phyloP scores from a whole-genome alignment of 2,888 invertebrate genomes.

The Calameuta idolon region DNA sequence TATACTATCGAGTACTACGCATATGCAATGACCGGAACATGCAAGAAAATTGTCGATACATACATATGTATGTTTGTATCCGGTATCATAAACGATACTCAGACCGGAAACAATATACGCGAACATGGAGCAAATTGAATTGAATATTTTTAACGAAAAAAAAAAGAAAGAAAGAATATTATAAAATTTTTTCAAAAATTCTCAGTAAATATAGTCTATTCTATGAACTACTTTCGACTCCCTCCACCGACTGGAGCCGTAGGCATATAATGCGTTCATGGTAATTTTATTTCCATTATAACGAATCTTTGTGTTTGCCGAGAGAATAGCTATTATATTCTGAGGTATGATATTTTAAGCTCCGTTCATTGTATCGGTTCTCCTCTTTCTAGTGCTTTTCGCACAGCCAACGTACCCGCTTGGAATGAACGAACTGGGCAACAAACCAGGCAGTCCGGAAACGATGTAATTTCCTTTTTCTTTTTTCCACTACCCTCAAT shows the following conservation, averaged over 20 bases:
- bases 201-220: neutral
- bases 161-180: neutral
- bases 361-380: neutral
- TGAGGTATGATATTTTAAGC: constrained; percentile 6
- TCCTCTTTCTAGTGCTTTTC: neutral
- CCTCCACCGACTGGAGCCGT: neutral
- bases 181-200: neutral
- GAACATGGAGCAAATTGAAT: too few species aligned
- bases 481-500: constrained; percentile 4
- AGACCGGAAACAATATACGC: too few species aligned
- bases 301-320: constrained; percentile 22
- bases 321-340: constrained; percentile 4
- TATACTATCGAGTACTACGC: too few species aligned
- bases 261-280: neutral
- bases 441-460: neutral
- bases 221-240: neutral
- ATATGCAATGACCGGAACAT: too few species aligned
- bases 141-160: neutral
- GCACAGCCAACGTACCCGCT: constrained; percentile 3
- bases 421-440: neutral
- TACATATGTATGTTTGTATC: too few species aligned
- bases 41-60: too few species aligned
- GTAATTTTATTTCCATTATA: constrained; percentile 11
- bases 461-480: constrained; percentile 15
- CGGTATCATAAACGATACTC: too few species aligned